Conservation (phyloP, 1,140 invertebrate genomes). For the Acyrthosiphon pisum region DNA sequence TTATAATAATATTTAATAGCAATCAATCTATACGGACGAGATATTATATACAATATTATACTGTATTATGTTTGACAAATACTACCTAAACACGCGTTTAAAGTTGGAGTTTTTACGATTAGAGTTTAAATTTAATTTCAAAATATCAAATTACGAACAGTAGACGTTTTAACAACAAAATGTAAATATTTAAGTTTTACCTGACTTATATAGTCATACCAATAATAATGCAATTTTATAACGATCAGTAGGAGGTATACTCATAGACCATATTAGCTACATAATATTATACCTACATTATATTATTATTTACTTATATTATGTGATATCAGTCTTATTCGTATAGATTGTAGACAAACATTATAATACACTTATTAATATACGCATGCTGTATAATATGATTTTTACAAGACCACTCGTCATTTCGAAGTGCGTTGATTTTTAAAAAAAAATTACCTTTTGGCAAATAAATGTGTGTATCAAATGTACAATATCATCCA, state of each 20-base stretch:
- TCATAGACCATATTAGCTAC: neutral
- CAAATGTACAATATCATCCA: neutral
- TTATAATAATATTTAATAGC: neutral
- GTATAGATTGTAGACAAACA: neutral
- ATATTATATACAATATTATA: neutral
- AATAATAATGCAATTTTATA: neutral
- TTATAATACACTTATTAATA: neutral
- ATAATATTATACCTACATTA: neutral
- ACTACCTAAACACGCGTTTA: neutral
- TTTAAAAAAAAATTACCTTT: neutral
- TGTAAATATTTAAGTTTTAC: neutral
- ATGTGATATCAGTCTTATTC: neutral
- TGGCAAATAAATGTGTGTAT: neutral
- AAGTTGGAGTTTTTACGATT: neutral
- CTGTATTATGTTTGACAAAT: too few species aligned
- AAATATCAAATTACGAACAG: neutral
- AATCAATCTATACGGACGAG: neutral
- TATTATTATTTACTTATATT: too few species aligned
- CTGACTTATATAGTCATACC: neutral
- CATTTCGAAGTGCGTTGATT: neutral
- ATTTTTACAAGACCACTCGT: neutral
- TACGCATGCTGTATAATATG: neutral
- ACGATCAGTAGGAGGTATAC: neutral
- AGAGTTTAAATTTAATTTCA: neutral
- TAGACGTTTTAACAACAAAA: neutral